Base-by-base conservation (phyloP, 2,888 invertebrate species). In the Pollenia angustigena region DNA sequence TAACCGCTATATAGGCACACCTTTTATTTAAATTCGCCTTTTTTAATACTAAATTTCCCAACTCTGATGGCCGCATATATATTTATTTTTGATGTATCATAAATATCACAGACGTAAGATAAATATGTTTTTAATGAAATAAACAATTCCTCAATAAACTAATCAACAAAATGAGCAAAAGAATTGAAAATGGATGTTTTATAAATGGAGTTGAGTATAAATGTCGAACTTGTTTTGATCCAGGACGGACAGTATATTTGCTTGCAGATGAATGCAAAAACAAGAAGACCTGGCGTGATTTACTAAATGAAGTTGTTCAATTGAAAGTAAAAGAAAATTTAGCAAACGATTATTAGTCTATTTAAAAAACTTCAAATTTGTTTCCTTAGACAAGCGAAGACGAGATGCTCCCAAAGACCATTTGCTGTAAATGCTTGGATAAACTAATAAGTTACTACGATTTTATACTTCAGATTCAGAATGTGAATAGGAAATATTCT, bases 401-500 rank as follows among this genome's bases (percentile, higher is more conserved):
- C 0, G 88, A 89, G n/a, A 88, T 14, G 64, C 40, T 91, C 50
- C 91, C 91, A 0, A 89, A 89, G 40, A 85, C 89, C 7, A 46
- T 92, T 14, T 92, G 92, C 60, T 68, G 12, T 1, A 84, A 85
- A 14, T 92, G 92, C 60, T 56, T 88, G 40, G 69, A 62, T 14
- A 89, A 90, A 44, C 78, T 92, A 44, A 89, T 90, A 64, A 88
- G 83, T 60, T 89, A 90, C 0, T 89, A 90, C 16, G 87, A 87
- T 2, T 92, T 92, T 80, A 89, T 91, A 11, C 18, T 89, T n/a
- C 90, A 90, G 74, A 91, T 88, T 1, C 90, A 89, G 1, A 86
- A 88, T 40, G 89, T 89, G 4, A 89, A 90, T 32, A 88, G 88
- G 1, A 80, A 69, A 23, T 85, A 75, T 52, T 7, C 42, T 3